A percentile compares a stretch with the other conserved stretches of the same genome.
phyloP scores from a whole-genome alignment of 2,797 vertebrate species.

The Hypotaenidia okinawae region DNA sequence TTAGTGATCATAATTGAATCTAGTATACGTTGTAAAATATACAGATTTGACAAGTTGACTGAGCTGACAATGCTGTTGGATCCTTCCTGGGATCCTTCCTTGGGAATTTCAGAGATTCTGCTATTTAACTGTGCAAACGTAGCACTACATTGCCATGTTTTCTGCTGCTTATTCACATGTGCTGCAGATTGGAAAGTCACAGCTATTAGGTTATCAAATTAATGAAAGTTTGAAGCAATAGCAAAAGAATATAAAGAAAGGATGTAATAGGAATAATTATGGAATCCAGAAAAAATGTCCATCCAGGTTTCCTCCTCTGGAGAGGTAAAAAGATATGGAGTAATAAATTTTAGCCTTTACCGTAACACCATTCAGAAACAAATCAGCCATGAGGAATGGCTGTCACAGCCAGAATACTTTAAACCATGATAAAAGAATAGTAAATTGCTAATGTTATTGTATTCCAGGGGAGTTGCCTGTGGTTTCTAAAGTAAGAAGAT shows the following conservation, averaged over 20 bases:
- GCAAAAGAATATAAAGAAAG: background rate
- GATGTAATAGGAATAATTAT: background rate
- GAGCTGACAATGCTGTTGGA: background rate
- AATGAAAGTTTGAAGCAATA: background rate
- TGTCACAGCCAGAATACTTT: conserved; percentile 13
- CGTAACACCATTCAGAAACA: background rate
- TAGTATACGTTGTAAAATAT: background rate
- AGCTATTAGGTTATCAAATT: background rate
- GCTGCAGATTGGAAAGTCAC: background rate
- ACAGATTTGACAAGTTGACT: background rate
- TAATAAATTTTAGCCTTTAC: background rate
- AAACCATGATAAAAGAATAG: conserved; percentile 4
- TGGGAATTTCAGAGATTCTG: background rate
- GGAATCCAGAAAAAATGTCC: background rate
- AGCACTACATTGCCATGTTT: background rate
- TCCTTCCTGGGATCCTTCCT: background rate
- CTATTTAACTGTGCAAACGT: background rate
- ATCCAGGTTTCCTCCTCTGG: background rate
- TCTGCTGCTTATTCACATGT: background rate
- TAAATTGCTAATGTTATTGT: conserved; percentile 28
- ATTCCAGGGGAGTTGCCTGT: background rate
- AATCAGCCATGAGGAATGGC: background rate
- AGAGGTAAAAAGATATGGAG: background rate
- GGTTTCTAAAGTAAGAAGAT: conserved; percentile 55
- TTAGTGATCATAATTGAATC: conserved; percentile 12